Evolutionary conservation across 2,113 vertebrate genomes (phyloP), one percentile per base, ranked within the genome.

Genomic region (Menidia beryllina): DNA sequence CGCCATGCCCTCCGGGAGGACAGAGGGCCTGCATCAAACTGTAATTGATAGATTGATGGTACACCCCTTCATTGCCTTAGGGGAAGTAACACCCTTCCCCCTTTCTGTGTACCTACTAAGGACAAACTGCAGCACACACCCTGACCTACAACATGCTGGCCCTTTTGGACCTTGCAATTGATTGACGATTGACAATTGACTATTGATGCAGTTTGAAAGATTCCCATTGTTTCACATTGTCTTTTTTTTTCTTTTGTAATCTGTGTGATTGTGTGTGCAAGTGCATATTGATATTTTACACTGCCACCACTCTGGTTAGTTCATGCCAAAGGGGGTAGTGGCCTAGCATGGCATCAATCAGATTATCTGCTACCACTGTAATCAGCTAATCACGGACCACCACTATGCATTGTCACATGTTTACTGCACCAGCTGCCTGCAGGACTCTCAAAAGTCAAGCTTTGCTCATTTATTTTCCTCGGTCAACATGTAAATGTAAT

Each of bases 31-130:
- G 72, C 8, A 38, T 53, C 38, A 47, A 69, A 73, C 75, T 82
- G 64, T 81, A 78, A 84, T 81, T 83, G 82, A 89, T 82, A 79
- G 75, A 85, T 74, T 85, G 80, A 76, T 85, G 55, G 58, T 72
- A 75, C 43, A 48, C 43, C 36, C 69, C 65, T 43, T 49, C 60
- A 61, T 47, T 38, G 54, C 67, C 60, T 61, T n/a, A 61, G 64
- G 53, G 67, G 39, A 63, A 54, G 57, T 15, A 68, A 9, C 47
- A 59, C 49, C 21, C 15, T 21, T 5, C 51, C 45, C 41, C 24
- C 20, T 14, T 34, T 1, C 17, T 20, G 21, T 60, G 26, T 41
- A 38, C 50, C 54, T 27, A 24, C 23, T 34, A 5, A 34, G 2
- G 7, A 8, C 10, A 34, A 6, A 39, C 56, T 39, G 30, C 20